A percentile compares a stretch with the other conserved stretches of the same genome.
These are phyloP conservation scores for Meliscaeva auricollis DNA, from an alignment of 2,888 invertebrate genomes.

Conservation along the genomic window DNA sequence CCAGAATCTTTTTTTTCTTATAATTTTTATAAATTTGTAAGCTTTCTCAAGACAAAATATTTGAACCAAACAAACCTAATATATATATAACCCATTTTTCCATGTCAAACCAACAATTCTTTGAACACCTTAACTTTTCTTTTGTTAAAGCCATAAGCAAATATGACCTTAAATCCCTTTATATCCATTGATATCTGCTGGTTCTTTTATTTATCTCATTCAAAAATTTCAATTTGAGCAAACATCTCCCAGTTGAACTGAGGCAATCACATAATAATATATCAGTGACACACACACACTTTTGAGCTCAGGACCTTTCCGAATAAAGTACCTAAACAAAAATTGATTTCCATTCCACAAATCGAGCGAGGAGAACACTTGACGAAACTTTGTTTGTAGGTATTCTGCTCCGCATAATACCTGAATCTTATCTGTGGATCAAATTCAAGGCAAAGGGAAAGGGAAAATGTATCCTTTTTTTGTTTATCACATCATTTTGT, in stretches of 20 bases:
- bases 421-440: constrained; percentile 6
- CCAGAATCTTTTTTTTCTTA: too few relatives aligned
- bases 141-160: constrained; percentile 33
- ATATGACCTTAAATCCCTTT: constrained; percentile 18
- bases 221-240: constrained; percentile 60
- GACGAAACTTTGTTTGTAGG: neutral
- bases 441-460: constrained; percentile 1
- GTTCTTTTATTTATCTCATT: neutral
- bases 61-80: neutral
- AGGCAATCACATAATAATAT: constrained; percentile 54
- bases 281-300: constrained; percentile 39
- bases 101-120: constrained; percentile 5
- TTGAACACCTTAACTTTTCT: constrained; percentile 4
- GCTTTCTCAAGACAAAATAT: too few relatives aligned
- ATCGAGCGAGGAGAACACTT: neutral
- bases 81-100: neutral
- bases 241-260: constrained; percentile 55
- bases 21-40: too few relatives aligned
- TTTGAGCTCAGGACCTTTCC: neutral
- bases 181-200: constrained; percentile 3
- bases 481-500: constrained; percentile 12
- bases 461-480: neutral
- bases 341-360: constrained; percentile 10
- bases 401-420: neutral
- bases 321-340: neutral